Base-by-base conservation (phyloP, 1,140 invertebrate genomes). In the Monomorium pharaonis region DNA sequence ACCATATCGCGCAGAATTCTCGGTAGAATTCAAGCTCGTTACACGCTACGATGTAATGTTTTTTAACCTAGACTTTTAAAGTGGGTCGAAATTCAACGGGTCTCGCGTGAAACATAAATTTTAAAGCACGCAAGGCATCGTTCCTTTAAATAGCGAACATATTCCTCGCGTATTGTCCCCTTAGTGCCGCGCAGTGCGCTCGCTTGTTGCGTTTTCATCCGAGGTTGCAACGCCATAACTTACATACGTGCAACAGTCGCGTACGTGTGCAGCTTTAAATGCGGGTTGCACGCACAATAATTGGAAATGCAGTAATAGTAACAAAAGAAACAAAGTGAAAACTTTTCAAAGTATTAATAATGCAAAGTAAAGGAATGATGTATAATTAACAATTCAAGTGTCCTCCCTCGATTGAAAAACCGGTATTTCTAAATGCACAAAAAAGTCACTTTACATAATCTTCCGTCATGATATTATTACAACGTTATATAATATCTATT, bases 181-280 rank as follows among this genome's bases (percentile, higher is more conserved):
- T 88, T 76, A 88, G 49, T 60, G 24, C 60, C 76, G 62, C 27
- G 14, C 51, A 27, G 49, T 85, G 58, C 42, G 70, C 74, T 80
- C 56, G 86, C 81, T 88, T 85, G 87, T 89, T 63, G 54, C 58
- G 70, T 84, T 88, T 72, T 89, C 86, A 75, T 77, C 51, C 44
- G 62, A 37, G 67, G 60, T 67, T 49, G 62, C 70, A 74, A 58
- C 86, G 54, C 30, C 24, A 51, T 78, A 72, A 81, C 78, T 81
- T 81, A 72, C 78, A 81, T 84, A 27, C 42, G 69, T 44, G 81
- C 54, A 76, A 58, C n/a, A 51, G 14, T 42, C 54, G 60, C 24
- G 33, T 58, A 78, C 37, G 63, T 69, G 75, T 44, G 37, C 18
- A 49, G 7, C 24, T 70, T 67, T 51, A 69, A 80, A 33, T 37